Conservation (phyloP, 2,797 vertebrate genomes). For the Salmo trutta region DNA sequence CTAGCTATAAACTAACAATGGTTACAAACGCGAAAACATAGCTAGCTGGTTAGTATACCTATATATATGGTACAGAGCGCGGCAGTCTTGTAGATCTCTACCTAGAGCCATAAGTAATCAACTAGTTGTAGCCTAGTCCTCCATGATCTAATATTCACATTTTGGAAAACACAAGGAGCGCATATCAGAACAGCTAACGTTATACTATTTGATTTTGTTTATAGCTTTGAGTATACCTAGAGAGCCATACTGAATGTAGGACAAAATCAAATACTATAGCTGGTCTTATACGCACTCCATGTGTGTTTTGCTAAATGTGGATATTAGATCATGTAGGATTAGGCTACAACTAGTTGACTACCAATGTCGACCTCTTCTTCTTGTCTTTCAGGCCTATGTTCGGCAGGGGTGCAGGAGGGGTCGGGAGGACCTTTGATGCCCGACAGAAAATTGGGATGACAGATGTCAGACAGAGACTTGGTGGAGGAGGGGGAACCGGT, state of each 20-base stretch:
- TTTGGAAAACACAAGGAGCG: background rate
- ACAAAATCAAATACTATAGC: background rate
- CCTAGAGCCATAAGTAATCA: too few relatives aligned
- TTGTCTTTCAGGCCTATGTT: constrained; percentile 65
- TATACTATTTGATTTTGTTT: background rate
- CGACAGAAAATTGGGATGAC: constrained; percentile 90
- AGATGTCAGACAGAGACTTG: constrained; percentile 88
- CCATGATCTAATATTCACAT: background rate
- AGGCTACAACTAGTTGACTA: background rate
- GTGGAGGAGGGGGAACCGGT: constrained; percentile 63
- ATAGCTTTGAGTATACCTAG: constrained; percentile 2
- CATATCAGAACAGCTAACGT: too few relatives aligned
- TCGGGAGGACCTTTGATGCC: constrained; percentile 85
- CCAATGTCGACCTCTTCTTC: background rate
- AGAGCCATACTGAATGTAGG: too few relatives aligned
- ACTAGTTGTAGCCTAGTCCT: too few relatives aligned
- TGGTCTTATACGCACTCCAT: background rate
- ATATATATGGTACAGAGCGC: background rate
- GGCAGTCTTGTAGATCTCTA: background rate
- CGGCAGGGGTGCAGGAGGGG: constrained; percentile 69
- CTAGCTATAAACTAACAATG: background rate
- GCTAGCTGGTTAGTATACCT: background rate
- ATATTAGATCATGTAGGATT: background rate
- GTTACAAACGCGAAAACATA: background rate
- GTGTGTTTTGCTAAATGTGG: background rate